Percentiles rank a stretch among this genome's conserved stretches.
Evolutionary conservation across 2,113 vertebrate genomes (phyloP).

Genomic region (Gymnarchus niloticus): DNA sequence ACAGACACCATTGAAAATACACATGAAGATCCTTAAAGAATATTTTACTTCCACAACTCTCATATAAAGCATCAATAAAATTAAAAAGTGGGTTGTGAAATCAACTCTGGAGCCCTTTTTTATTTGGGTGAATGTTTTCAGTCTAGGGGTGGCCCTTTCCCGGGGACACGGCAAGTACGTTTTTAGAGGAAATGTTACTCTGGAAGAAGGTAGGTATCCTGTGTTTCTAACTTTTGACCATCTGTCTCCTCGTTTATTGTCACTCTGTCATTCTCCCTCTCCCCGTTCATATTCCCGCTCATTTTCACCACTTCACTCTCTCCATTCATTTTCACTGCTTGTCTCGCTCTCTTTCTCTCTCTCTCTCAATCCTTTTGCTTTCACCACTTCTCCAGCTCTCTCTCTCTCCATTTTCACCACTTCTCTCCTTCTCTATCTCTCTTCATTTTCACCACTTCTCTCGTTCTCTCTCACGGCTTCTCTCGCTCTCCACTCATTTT

Average conservation of each 20-base stretch:
- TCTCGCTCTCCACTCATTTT: neutral
- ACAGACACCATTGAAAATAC: neutral
- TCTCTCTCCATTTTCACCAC: too few species aligned
- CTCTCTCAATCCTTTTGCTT: too few species aligned
- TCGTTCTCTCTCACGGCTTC: neutral
- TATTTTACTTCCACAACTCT: neutral
- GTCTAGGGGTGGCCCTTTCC: constrained; percentile 92
- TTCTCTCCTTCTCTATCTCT: too few species aligned
- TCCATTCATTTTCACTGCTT: too few species aligned
- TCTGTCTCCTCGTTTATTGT: neutral
- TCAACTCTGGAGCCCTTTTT: neutral
- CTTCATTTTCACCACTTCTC: too few species aligned
- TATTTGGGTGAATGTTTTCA: constrained; percentile 54
- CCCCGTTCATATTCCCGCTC: too few species aligned
- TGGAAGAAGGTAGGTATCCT: constrained; percentile 83
- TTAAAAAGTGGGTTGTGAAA: neutral
- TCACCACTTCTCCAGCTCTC: too few species aligned
- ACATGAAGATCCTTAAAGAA: neutral
- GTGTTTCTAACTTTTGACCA: neutral
- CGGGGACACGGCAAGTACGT: constrained; percentile 94
- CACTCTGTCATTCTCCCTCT: neutral
- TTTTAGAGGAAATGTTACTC: constrained; percentile 90
- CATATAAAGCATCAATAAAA: neutral
- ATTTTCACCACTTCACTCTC: too few species aligned
- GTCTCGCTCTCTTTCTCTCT: neutral